Percentiles rank a stretch among this genome's conserved stretches.
Conservation (phyloP, 2,888 invertebrate species). For the Hipparchia semele region DNA sequence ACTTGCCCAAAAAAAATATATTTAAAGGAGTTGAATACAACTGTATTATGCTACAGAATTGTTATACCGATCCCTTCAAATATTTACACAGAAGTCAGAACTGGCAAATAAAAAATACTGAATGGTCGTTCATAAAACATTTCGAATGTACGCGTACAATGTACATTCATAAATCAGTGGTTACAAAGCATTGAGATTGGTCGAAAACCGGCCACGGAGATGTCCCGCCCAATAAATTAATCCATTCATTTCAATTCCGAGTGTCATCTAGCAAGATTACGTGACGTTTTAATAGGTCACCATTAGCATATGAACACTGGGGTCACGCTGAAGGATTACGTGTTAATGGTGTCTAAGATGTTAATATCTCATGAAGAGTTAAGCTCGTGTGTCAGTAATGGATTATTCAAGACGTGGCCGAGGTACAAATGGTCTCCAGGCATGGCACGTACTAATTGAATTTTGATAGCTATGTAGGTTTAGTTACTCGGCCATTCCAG, state of each 20-base stretch:
- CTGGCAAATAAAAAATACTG: constrained; percentile 3
- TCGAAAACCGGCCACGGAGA: constrained; percentile 23
- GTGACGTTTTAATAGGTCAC: constrained; percentile 68
- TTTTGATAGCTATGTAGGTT: constrained; percentile 54
- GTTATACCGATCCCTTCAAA: not conserved
- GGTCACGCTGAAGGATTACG: constrained; percentile 69
- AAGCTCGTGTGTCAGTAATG: constrained; percentile 66
- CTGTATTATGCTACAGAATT: too few species aligned
- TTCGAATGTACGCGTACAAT: constrained; percentile 1
- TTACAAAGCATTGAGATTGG: constrained; percentile 21
- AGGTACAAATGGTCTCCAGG: constrained; percentile 57
- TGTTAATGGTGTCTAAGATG: constrained; percentile 73
- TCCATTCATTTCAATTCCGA: constrained; percentile 59
- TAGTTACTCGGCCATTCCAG: constrained; percentile 43
- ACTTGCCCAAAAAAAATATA: too few species aligned
- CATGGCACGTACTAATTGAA: constrained; percentile 56
- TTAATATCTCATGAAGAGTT: constrained; percentile 71
- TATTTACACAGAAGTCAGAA: not conserved
- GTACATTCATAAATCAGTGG: constrained; percentile 1
- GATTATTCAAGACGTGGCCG: constrained; percentile 65
- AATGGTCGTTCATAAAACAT: constrained; percentile 8
- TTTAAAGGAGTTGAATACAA: too few species aligned
- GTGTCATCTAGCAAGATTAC: constrained; percentile 59
- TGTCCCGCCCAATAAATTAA: constrained; percentile 44
- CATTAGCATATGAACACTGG: constrained; percentile 73